Base-by-base conservation (phyloP, 2,113 vertebrate species). In the Plectropomus leopardus region DNA sequence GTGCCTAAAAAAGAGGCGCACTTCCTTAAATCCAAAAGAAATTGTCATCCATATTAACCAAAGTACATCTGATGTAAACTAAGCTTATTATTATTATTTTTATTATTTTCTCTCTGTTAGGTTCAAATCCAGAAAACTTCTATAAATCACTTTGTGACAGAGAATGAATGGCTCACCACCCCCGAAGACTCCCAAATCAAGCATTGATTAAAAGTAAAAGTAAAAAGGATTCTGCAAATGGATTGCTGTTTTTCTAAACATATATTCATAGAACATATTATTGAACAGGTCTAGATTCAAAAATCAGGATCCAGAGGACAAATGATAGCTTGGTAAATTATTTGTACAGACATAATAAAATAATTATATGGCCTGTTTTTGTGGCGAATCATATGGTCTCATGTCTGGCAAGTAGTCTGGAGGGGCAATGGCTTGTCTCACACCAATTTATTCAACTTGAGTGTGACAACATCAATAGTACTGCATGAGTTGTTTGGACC, bases 401-500 rank as follows among this genome's bases (percentile, higher is more conserved):
- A 34, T 54, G 8, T 24, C 15, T 17, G 14, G 34, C 2, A 19
- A 50, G 23, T 55, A 24, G 67, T 28, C 51, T 2, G 3, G 55
- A 26, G 5, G 5, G 10, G 42, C 9, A 14, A 34, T 9, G 30
- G 13, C 19, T 34, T 34, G 28, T n/a, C 34, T 30, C 47, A 42
- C 13, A 63, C 58, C 47, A 53, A 42, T 63, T 53, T 74, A 23
- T 73, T 63, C 23, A 32, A 51, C 24, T 26, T 63, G 23, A 44
- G 36, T 44, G 48, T 44, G 48, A 30, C 28, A 45, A 28, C 1
- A 45, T 42, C 51, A 70, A 7, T 9, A 47, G 5, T 10, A 36
- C 45, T 53, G 15, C 47, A 50, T 51, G 17, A 42, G 45, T 67
- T 58, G 53, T 67, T 76, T 36, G 15, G 11, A 10, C 36, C 36